These are phyloP conservation scores for Puma concolor DNA, from an alignment of 2,113 vertebrate genomes.

Conservation along the genomic window DNA sequence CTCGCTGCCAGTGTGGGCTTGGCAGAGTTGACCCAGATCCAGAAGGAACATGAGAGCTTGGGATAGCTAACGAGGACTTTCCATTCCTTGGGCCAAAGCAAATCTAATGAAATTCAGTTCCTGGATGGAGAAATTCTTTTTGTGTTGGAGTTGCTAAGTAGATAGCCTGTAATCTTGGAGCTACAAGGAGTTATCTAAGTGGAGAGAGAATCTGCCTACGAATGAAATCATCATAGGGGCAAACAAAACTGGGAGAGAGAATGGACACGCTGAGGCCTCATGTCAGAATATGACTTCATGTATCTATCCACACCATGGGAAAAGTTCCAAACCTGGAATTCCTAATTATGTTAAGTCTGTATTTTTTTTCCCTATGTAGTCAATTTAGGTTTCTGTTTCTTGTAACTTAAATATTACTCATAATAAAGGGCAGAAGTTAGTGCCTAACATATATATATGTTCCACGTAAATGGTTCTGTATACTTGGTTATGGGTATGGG, in stretches of 20 bases:
- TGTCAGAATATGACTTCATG: background rate
- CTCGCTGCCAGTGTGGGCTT: background rate
- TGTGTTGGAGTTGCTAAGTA: background rate
- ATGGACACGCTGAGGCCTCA: background rate
- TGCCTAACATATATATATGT: background rate
- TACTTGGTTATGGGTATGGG: background rate
- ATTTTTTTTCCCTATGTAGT: background rate
- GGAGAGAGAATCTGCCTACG: background rate
- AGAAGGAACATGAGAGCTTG: background rate
- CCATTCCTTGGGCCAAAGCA: background rate
- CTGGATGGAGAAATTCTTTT: background rate
- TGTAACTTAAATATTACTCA: background rate
- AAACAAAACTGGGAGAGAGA: background rate
- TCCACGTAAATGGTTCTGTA: background rate
- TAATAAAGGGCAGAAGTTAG: background rate
- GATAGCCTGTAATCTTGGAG: background rate
- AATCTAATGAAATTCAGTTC: background rate
- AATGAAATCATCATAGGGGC: background rate
- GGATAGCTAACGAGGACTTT: background rate
- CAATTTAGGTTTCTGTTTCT: background rate
- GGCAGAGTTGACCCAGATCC: background rate
- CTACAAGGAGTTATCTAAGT: background rate
- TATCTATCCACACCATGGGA: background rate
- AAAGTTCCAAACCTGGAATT: background rate
- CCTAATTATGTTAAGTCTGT: background rate